A percentile compares a stretch with the other conserved stretches of the same genome.
Conservation (phyloP, 1,140 invertebrate genomes). For the Thaumetopoea pityocampa region DNA sequence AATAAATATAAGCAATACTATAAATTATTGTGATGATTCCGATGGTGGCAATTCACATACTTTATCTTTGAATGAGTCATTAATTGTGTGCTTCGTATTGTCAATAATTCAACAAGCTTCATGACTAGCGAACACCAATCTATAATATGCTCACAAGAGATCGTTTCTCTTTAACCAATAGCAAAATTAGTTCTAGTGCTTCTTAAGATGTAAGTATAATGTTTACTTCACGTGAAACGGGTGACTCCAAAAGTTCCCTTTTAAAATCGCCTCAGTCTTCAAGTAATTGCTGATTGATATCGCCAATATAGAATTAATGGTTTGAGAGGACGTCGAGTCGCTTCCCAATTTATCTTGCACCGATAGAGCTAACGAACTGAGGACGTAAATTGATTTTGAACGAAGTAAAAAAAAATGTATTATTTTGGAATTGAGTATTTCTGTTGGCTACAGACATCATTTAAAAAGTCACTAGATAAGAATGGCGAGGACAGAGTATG, state of each 20-base stretch:
- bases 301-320: constrained; percentile 22
- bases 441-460: constrained; percentile 15
- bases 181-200: too few relatives aligned
- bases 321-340: constrained; percentile 11
- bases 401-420: constrained; percentile 17
- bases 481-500: constrained; percentile 1
- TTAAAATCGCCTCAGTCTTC: background rate
- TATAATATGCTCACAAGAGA: too few relatives aligned
- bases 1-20: too few relatives aligned
- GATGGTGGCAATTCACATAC: too few relatives aligned
- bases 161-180: too few relatives aligned
- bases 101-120: too few relatives aligned
- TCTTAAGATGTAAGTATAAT: too few relatives aligned
- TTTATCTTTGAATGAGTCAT: too few relatives aligned
- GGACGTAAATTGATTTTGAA: constrained; percentile 28
- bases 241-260: constrained; percentile 1
- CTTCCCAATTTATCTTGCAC: constrained; percentile 18
- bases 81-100: too few relatives aligned
- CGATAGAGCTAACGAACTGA: constrained; percentile 25
- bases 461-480: constrained; percentile 1
- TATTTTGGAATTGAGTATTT: constrained; percentile 8
- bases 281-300: constrained; percentile 10
- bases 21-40: too few relatives aligned
- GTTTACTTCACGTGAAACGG: background rate
- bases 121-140: too few relatives aligned